Conservation (phyloP, 2,113 vertebrate species). For the Perccottus glenii region DNA sequence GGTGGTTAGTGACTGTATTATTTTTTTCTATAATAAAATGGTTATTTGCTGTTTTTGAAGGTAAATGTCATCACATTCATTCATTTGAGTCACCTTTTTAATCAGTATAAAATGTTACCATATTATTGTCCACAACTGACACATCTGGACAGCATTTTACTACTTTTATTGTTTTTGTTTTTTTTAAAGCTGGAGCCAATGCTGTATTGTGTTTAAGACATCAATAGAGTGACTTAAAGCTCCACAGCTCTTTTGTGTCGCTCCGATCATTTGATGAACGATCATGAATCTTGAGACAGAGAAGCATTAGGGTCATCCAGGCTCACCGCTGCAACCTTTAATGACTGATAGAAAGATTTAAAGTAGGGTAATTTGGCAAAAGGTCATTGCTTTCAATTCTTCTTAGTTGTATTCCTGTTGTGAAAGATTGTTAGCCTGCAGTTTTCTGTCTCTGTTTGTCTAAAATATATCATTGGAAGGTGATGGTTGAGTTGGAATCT, state of each 20-base stretch:
- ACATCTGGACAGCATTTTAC: neutral
- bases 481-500: constrained; percentile 63
- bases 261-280: constrained; percentile 50
- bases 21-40: neutral
- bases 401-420: constrained; percentile 36
- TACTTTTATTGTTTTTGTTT: neutral
- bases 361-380: constrained; percentile 62
- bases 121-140: neutral
- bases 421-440: constrained; percentile 66
- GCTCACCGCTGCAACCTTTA: constrained; percentile 30
- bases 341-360: constrained; percentile 60
- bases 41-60: neutral
- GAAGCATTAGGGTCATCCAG: constrained; percentile 61
- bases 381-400: constrained; percentile 58
- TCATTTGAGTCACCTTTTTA: neutral
- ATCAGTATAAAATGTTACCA: neutral
- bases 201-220: neutral
- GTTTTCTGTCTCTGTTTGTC: constrained; percentile 44
- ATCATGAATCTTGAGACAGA: constrained; percentile 35
- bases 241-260: constrained; percentile 26
- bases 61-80: neutral
- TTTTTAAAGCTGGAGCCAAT: too few species aligned
- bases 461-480: constrained; percentile 24
- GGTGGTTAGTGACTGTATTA: neutral
- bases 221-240: too few species aligned